These are phyloP conservation scores for Pedetes capensis DNA, from an alignment of 2,113 vertebrate species.

Conservation along the genomic window DNA sequence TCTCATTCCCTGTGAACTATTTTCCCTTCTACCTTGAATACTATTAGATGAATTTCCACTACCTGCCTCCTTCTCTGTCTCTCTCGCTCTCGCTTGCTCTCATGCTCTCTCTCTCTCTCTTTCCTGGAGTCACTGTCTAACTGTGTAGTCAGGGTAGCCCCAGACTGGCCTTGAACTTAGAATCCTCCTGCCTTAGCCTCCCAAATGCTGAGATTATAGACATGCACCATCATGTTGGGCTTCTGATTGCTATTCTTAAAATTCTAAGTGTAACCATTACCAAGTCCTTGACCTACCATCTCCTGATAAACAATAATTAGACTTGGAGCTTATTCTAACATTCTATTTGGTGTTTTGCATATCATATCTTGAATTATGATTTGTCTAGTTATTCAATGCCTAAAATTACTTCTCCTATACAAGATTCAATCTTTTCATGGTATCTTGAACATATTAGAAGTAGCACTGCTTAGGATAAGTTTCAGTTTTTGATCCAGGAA, in stretches of 20 bases:
- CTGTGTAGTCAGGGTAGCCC: not conserved
- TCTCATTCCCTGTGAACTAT: not conserved
- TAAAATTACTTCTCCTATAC: not conserved
- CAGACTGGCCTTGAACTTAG: too few species aligned
- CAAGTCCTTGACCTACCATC: not conserved
- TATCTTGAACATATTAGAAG: not conserved
- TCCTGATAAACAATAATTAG: not conserved
- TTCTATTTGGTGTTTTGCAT: not conserved
- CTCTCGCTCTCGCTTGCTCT: too few species aligned
- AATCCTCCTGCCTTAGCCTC: too few species aligned
- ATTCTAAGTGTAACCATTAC: fast-evolving
- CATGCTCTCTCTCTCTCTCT: too few species aligned
- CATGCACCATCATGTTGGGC: too few species aligned
- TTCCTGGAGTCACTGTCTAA: not conserved
- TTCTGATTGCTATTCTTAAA: not conserved
- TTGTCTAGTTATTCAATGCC: not conserved
- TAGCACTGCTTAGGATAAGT: not conserved
- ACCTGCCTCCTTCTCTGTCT: too few species aligned
- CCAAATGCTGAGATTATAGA: too few species aligned
- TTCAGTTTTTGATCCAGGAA: not conserved
- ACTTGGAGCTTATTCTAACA: not conserved
- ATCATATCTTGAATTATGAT: not conserved
- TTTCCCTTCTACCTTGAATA: not conserved
- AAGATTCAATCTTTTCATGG: not conserved
- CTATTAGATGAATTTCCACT: too few species aligned